phyloP scores from a whole-genome alignment of 2,113 vertebrate genomes.

The Platycercus adscitus region DNA sequence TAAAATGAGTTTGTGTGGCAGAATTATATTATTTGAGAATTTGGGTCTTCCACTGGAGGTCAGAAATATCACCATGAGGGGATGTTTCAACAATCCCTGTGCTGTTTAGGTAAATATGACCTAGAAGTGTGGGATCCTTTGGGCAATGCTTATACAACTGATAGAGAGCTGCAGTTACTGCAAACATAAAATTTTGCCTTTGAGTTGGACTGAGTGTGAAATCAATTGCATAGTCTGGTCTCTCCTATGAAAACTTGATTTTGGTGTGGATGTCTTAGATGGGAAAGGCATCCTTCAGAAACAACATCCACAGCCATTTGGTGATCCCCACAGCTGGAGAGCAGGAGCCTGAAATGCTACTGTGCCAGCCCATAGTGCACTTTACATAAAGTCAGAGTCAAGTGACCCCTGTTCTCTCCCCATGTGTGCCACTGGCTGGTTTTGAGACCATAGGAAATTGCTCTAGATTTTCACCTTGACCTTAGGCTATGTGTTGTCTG shows the following conservation, averaged over 20 bases:
- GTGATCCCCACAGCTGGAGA: background rate
- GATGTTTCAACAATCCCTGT: background rate
- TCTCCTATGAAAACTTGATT: background rate
- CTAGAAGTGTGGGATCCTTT: background rate
- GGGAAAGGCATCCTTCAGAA: background rate
- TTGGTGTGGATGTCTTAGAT: background rate
- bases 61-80: background rate
- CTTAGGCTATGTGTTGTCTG: background rate
- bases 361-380: background rate
- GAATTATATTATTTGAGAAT: background rate
- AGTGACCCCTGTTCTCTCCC: background rate
- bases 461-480: background rate
- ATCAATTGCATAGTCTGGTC: background rate
- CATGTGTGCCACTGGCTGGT: background rate
- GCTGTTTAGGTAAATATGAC: background rate
- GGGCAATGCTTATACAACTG: background rate
- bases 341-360: background rate
- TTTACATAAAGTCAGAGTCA: background rate
- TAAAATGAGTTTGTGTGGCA: background rate
- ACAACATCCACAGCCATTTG: background rate
- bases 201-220: background rate
- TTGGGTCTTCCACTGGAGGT: background rate
- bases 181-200: background rate
- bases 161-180: background rate
- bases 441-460: accelerated